Evolutionary conservation across 2,888 invertebrate species (phyloP), one percentile per base, ranked within the genome.

Genomic region (Macrophya annulata): DNA sequence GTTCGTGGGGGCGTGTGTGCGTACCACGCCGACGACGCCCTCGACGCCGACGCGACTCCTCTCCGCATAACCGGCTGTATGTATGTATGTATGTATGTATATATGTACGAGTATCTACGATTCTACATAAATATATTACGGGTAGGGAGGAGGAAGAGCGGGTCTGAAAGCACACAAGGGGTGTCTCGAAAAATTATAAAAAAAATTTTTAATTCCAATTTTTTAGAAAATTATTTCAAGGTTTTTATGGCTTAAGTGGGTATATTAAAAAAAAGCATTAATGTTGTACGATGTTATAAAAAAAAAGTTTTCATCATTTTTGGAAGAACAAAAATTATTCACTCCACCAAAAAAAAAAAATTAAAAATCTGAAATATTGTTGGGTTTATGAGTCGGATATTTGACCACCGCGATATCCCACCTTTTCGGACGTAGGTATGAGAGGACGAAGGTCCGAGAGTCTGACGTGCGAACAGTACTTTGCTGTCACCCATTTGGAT

Each of bases 41-140:
- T 55, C 87, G 85, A 85, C 85, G 85, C 77, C 85, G 84, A 86
- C 86, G 85, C 85, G 85, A 84, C 84, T 83, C 85, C 77, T 45
- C 84, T 79, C 85, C 85, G 74, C 79, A 85, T 85, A 85, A 85
- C 83, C 83, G 83, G 83, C 83, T 68, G 45, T 83, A 83, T 71
- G 0, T 71, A 25, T 71, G 43, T 51, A 37, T n/a, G 45, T 37
- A 89, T 87, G 86, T 88, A 89, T 88, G 87, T 88, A 87, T 87
- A 87, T 87, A 88, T 89, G 89, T 90, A 89, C 88, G 82, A 91
- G 89, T 86, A 87, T 86, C 85, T 86, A 85, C 88, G 84, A 87
- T 87, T 86, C 88, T 89, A 89, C 89, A 91, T 91, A 90, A 90
- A 91, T 90, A 89, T 90, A 90, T 91, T 90, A 90, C 89, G 89